Percentiles rank a stretch among this genome's conserved stretches.
phyloP scores from a whole-genome alignment of 1,140 invertebrate species.

The Ylistrum balloti region DNA sequence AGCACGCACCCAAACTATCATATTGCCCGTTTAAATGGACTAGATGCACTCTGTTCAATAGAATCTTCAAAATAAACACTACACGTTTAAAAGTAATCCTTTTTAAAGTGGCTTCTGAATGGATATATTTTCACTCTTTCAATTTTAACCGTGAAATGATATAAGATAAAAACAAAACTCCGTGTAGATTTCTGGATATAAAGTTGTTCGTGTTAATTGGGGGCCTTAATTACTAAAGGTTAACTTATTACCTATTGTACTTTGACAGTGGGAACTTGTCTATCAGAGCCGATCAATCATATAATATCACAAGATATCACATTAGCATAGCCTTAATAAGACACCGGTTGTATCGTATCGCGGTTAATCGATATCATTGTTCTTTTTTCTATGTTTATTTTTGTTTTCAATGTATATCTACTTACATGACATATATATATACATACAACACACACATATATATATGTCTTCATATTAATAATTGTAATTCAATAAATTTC shows the following conservation, averaged over 20 bases:
- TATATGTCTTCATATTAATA: conserved; percentile 29
- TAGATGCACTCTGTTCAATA: neutral
- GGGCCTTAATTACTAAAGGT: neutral
- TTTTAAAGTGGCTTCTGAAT: neutral
- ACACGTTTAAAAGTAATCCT: neutral
- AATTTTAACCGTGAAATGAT: neutral
- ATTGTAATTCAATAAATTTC: neutral
- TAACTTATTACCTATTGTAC: neutral
- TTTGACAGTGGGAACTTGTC: conserved; percentile 25
- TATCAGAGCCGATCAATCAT: neutral
- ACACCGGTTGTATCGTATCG: neutral
- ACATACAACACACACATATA: too few species aligned
- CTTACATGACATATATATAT: neutral
- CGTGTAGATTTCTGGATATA: neutral
- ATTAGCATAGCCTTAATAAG: neutral
- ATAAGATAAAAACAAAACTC: neutral
- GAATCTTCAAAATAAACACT: neutral
- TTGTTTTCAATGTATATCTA: conserved; percentile 36
- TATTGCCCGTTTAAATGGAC: neutral
- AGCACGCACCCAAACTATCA: neutral
- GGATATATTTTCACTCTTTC: neutral
- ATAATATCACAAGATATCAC: neutral
- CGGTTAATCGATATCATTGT: neutral
- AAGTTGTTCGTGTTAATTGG: neutral
- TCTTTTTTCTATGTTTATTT: conserved; percentile 35